Base-by-base conservation (phyloP, 1,140 invertebrate species). In the Papilio dardanus region DNA sequence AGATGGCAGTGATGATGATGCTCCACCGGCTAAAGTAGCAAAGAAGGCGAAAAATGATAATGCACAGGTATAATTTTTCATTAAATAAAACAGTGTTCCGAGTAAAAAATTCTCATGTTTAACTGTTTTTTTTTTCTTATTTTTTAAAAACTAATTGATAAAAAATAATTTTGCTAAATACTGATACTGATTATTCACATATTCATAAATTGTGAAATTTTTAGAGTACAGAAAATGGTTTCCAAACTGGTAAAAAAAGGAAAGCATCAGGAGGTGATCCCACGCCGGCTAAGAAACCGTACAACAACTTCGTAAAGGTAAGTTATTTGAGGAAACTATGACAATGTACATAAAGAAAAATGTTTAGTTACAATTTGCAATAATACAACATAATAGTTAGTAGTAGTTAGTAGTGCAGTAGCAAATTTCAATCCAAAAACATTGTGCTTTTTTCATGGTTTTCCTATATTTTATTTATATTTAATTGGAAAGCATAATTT, bases 301-400 rank as follows among this genome's bases (percentile, higher is more conserved):
- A 93, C 65, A 89, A 76, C 75, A 93, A 93, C 74, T 93, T 93
- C 84, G 91, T 93, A 75, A 92, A 93, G 85, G 91, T 92, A 85
- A 75, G 28, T 67, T 73, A 65, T 19, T 19, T 5, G n/a, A 50
- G 46, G 21, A n/a, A 19, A 50, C n/a, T 50, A 21, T 19, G 40
- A n/a, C n/a, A 1, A 16, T 12, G 16, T 46, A 46, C n/a, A 16
- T 46, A 46, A n/a, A n/a, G 4, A 46, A 16, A 46, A n/a, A n/a
- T n/a, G n/a, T n/a, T n/a, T n/a, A n/a, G n/a, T n/a, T n/a, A n/a
- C n/a, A n/a, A n/a, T n/a, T n/a, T n/a, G n/a, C n/a, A n/a, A n/a
- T n/a, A n/a, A n/a, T n/a, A n/a, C n/a, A n/a, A n/a, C n/a, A n/a
- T n/a, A n/a, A n/a, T n/a, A n/a, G n/a, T n/a, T n/a, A n/a, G n/a